phyloP scores from a whole-genome alignment of 2,797 vertebrate species.

The Betta splendens region DNA sequence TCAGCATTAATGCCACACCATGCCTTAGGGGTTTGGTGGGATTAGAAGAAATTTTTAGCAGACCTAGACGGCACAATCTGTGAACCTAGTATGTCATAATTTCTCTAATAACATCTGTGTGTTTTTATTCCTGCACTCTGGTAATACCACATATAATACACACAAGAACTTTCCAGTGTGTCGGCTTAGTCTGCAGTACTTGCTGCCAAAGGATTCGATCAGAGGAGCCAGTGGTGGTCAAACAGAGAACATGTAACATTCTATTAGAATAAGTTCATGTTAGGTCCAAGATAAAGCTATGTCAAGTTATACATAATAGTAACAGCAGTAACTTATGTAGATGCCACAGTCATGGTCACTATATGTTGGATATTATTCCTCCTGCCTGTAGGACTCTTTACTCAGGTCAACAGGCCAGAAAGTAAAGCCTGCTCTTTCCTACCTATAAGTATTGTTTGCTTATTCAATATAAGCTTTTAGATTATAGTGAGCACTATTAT shows the following conservation, averaged over 20 bases:
- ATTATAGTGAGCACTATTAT: no score
- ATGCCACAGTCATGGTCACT: no score
- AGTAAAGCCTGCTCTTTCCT: no score
- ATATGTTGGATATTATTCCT: no score
- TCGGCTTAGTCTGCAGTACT: slow-evolving; percentile 49
- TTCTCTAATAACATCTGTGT: slow-evolving; percentile 36
- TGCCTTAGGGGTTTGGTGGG: slow-evolving; percentile 44
- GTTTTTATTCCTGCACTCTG: slow-evolving; percentile 25
- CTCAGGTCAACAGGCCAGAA: no score
- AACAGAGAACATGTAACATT: slow-evolving; percentile 31
- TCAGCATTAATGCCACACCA: slow-evolving; percentile 39
- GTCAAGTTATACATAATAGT: no score
- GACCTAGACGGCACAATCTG: slow-evolving; percentile 19
- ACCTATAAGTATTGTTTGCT: no score
- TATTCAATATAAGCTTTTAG: no score
- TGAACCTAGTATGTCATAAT: slow-evolving; percentile 50
- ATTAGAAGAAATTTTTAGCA: slow-evolving; percentile 34
- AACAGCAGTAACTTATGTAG: no score
- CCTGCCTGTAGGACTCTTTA: no score
- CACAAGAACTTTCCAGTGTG: slow-evolving; percentile 63
- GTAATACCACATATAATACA: slow-evolving; percentile 48
- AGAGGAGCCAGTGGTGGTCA: slow-evolving; percentile 49
- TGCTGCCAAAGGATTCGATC: slow-evolving; percentile 59
- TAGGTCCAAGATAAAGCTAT: neutral
- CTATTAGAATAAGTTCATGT: slow-evolving; percentile 33